phyloP scores from a whole-genome alignment of 2,113 vertebrate genomes.

The Rhea pennata region DNA sequence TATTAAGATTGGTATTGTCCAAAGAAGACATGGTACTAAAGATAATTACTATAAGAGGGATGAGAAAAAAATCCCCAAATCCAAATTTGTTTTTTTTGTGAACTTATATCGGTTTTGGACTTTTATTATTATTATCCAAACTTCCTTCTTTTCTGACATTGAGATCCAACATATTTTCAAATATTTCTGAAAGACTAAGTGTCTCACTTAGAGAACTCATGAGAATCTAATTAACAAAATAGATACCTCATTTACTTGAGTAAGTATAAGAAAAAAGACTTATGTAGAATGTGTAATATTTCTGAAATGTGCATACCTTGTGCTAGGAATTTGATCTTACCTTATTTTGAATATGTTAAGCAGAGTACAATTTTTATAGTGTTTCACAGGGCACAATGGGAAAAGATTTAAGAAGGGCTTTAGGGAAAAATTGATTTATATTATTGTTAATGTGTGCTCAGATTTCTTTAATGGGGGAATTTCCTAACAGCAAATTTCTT shows the following conservation, averaged over 20 bases:
- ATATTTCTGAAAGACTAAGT: background rate
- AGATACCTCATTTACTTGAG: background rate
- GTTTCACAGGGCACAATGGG: background rate
- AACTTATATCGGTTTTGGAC: background rate
- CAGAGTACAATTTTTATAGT: background rate
- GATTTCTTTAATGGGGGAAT: background rate
- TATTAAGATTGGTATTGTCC: background rate
- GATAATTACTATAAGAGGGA: background rate
- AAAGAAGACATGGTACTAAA: background rate
- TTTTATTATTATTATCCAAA: background rate
- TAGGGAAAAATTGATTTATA: background rate
- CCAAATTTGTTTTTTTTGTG: background rate
- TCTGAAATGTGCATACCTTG: background rate
- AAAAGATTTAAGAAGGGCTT: background rate
- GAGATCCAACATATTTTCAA: background rate
- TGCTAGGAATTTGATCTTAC: background rate
- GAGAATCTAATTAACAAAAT: background rate
- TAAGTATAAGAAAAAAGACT: background rate
- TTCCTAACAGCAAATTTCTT: background rate
- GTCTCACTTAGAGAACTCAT: background rate
- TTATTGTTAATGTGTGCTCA: background rate
- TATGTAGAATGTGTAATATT: background rate
- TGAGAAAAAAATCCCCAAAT: background rate
- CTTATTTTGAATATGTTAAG: background rate
- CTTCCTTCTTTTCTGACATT: background rate